Percentiles rank a stretch among this genome's conserved stretches.
These are phyloP conservation scores for Actinia equina DNA, from an alignment of 64 coral and sea anemone species.

Conservation along the genomic window DNA sequence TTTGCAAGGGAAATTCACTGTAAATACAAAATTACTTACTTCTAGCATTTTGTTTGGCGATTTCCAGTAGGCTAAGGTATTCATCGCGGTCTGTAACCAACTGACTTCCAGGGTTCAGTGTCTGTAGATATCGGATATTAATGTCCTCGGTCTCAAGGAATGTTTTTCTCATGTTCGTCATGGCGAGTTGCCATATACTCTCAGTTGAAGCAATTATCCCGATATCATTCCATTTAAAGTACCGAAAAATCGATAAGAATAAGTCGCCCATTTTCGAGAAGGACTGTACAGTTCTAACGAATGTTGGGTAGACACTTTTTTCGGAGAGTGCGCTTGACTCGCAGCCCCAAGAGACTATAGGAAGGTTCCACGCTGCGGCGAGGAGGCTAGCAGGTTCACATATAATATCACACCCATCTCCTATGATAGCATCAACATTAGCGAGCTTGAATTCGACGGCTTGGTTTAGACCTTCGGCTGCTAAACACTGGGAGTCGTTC, in stretches of 20 bases:
- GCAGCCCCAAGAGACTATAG: constrained; percentile 86
- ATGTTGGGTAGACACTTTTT: constrained; percentile 71
- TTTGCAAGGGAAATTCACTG: too few relatives aligned
- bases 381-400: constrained; percentile 75
- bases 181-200: constrained; percentile 83
- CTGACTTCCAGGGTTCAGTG: constrained; percentile 74
- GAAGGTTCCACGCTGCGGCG: constrained; percentile 77
- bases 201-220: constrained; percentile 86
- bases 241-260: constrained; percentile 73
- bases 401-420: constrained; percentile 86
- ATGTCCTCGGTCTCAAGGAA: constrained; percentile 67
- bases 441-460: constrained; percentile 81
- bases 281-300: constrained; percentile 74
- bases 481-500: constrained; percentile 79
- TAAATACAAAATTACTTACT: constrained; percentile 40
- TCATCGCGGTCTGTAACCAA: constrained; percentile 77
- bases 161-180: constrained; percentile 73
- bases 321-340: constrained; percentile 79
- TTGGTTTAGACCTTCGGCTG: constrained; percentile 85
- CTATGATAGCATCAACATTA: constrained; percentile 80
- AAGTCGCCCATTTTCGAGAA: constrained; percentile 83
- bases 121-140: constrained; percentile 77
- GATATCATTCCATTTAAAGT: constrained; percentile 82
- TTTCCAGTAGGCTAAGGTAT: constrained; percentile 69
- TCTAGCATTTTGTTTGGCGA: constrained; percentile 62